phyloP scores from a whole-genome alignment of 2,888 invertebrate genomes.

The Meteorus cinctellus region DNA sequence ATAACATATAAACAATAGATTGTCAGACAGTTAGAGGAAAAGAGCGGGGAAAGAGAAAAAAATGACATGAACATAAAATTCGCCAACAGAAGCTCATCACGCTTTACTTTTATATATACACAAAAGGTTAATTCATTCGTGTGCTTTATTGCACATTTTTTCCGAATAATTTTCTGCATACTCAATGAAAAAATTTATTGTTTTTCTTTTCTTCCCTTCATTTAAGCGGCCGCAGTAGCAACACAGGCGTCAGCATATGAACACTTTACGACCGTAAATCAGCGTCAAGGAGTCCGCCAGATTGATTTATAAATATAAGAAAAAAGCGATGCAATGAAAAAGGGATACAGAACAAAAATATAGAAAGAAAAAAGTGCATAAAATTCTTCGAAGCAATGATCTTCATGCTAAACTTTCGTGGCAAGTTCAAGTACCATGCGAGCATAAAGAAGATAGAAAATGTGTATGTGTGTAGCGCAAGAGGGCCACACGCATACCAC shows the following conservation, averaged over 20 bases:
- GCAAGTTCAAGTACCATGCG: slow-evolving; percentile 30
- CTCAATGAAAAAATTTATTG: slow-evolving; percentile 11
- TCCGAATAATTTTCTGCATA: slow-evolving; percentile 26
- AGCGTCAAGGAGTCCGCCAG: slow-evolving; percentile 45
- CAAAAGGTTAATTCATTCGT: slow-evolving; percentile 32
- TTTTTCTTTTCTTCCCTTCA: background rate
- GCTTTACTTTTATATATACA: background rate
- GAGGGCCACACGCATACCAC: background rate
- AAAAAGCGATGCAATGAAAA: slow-evolving; percentile 25
- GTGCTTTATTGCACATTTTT: slow-evolving; percentile 16
- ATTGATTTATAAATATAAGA: background rate
- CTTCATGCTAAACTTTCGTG: slow-evolving; percentile 30
- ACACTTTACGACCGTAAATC: slow-evolving; percentile 51
- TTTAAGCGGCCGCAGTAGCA: background rate
- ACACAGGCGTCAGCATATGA: slow-evolving; percentile 12
- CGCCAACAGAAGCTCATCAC: background rate
- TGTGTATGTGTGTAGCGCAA: background rate
- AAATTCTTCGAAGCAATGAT: slow-evolving; percentile 32
- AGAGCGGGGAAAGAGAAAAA: slow-evolving; percentile 15
- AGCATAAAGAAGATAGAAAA: slow-evolving; percentile 8
- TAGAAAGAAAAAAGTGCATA: slow-evolving; percentile 24
- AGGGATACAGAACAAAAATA: slow-evolving; percentile 38
- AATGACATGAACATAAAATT: slow-evolving; percentile 16
- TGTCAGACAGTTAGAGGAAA: slow-evolving; percentile 20
- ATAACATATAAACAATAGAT: slow-evolving; percentile 11